Evolutionary conservation across 2,888 invertebrate genomes (phyloP).

Genomic region (Nematopogon swammerdamellus): DNA sequence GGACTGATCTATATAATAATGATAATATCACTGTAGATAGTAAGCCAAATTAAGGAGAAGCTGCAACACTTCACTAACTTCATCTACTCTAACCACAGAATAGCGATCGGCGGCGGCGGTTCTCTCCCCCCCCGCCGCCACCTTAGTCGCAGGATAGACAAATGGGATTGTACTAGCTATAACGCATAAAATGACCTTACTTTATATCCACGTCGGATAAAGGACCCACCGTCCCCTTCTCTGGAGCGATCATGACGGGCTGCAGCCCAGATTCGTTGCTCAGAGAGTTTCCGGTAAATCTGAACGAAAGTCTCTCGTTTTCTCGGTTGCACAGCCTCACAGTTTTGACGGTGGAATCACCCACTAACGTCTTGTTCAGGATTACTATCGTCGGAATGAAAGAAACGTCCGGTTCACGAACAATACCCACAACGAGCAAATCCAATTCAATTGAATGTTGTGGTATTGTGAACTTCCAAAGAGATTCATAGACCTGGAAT

Average conservation of each 20-base stretch:
- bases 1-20: too few species aligned
- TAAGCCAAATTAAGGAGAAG: too few species aligned
- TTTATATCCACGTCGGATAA: conserved; percentile 43
- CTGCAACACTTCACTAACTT: too few species aligned
- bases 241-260: conserved; percentile 46
- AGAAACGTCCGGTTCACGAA: conserved; percentile 60
- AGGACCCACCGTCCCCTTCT: conserved; percentile 43
- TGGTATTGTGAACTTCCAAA: conserved; percentile 63
- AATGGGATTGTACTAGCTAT: too few species aligned
- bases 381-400: conserved; percentile 58
- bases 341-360: conserved; percentile 39
- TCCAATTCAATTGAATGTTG: conserved; percentile 49
- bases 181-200: conserved; percentile 40
- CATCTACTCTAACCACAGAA: too few species aligned
- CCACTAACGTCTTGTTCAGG: conserved; percentile 60
- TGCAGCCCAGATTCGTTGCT: conserved; percentile 52
- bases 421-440: conserved; percentile 61
- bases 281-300: conserved; percentile 51
- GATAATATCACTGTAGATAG: too few species aligned
- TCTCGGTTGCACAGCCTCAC: conserved; percentile 55
- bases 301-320: conserved; percentile 42
- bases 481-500: conserved; percentile 55
- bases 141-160: too few species aligned
- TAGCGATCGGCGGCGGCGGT: too few species aligned
- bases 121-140: too few species aligned